Percentiles rank a stretch among this genome's conserved stretches.
These are phyloP conservation scores for Zaprionus gabonicus DNA, from an alignment of 1,140 invertebrate species.

Conservation along the genomic window DNA sequence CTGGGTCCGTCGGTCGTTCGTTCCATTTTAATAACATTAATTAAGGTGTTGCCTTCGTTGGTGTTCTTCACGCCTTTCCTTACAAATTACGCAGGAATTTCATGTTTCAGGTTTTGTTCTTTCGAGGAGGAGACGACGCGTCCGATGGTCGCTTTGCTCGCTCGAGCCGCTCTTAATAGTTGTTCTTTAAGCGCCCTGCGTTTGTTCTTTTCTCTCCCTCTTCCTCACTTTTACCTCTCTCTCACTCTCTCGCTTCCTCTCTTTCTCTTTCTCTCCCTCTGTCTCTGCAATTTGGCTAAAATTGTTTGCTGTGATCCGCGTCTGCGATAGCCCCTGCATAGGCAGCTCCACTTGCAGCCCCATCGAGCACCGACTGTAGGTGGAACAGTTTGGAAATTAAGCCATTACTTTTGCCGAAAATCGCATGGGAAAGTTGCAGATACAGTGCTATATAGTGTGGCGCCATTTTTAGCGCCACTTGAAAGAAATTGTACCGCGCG, in stretches of 20 bases:
- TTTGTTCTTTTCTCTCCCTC: constrained; percentile 19
- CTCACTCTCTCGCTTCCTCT: neutral
- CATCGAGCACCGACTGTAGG: constrained; percentile 23
- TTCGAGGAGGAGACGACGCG: constrained; percentile 21
- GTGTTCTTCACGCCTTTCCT: constrained; percentile 85
- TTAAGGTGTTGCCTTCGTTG: constrained; percentile 85
- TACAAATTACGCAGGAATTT: constrained; percentile 85
- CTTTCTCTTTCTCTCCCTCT: neutral
- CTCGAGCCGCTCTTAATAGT: constrained; percentile 72
- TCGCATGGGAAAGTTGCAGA: constrained; percentile 29
- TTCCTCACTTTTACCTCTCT: too few relatives aligned
- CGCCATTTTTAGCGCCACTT: constrained; percentile 73
- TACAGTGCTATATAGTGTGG: constrained; percentile 16
- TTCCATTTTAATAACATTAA: constrained; percentile 85
- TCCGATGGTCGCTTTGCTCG: constrained; percentile 32
- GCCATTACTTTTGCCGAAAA: constrained; percentile 52
- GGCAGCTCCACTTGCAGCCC: constrained; percentile 11
- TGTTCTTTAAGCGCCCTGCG: constrained; percentile 55
- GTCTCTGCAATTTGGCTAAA: constrained; percentile 56
- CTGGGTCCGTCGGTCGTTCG: constrained; percentile 71
- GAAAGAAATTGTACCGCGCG: constrained; percentile 23
- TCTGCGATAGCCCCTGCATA: constrained; percentile 40
- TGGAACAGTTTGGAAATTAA: constrained; percentile 55
- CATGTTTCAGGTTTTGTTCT: constrained; percentile 82
- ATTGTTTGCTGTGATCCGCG: constrained; percentile 50